A percentile compares a stretch with the other conserved stretches of the same genome.
Conservation (phyloP, 2,797 vertebrate genomes). For the Macropodus opercularis region DNA sequence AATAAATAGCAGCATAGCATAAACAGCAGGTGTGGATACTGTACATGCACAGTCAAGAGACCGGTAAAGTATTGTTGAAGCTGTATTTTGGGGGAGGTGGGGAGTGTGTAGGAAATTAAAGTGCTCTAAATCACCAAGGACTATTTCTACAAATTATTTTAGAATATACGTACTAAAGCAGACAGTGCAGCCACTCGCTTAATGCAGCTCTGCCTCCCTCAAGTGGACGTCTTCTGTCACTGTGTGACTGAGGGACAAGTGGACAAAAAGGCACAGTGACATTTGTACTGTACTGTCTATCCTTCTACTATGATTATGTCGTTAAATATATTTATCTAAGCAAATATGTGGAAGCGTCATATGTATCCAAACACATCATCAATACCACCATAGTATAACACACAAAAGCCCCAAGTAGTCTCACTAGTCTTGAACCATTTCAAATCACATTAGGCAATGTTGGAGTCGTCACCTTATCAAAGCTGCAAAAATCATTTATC, state of each 20-base stretch:
- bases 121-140: not conserved
- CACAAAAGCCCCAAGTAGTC: too few species aligned
- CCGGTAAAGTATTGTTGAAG: conserved; percentile 3
- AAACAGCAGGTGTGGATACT: conserved; percentile 4
- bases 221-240: conserved; percentile 47
- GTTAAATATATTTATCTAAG: too few species aligned
- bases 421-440: too few species aligned
- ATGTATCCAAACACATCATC: too few species aligned
- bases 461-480: too few species aligned
- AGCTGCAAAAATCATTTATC: too few species aligned
- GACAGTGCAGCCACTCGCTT: not conserved
- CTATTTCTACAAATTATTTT: conserved; percentile 6
- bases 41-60: not conserved
- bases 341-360: too few species aligned
- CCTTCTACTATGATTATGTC: not conserved
- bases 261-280: not conserved
- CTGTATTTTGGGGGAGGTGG: not conserved
- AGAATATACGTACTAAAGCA: not conserved
- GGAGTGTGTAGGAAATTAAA: not conserved
- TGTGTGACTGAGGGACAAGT: conserved; percentile 13
- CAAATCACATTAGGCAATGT: too few species aligned
- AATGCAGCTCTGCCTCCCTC: conserved; percentile 69
- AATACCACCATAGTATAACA: too few species aligned
- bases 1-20: too few species aligned
- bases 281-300: not conserved